phyloP scores from a whole-genome alignment of 1,140 invertebrate species.

The Andrena cerasifolii region DNA sequence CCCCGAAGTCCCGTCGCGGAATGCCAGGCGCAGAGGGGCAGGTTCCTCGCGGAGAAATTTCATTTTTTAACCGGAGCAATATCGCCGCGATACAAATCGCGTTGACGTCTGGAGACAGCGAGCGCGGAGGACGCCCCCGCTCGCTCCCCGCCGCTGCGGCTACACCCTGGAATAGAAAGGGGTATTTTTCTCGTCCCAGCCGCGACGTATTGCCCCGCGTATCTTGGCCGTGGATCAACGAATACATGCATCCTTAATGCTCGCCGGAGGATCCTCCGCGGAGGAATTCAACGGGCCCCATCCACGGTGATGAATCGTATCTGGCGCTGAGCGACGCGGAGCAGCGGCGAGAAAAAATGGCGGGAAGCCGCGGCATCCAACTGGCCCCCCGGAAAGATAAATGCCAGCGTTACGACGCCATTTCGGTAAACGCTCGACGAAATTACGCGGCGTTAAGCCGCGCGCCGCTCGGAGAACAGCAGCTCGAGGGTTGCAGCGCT shows the following conservation, averaged over 20 bases:
- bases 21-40: not conserved
- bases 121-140: not conserved
- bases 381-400: slow-evolving; percentile 9
- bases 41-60: not conserved
- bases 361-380: not conserved
- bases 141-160: not conserved
- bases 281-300: not conserved
- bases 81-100: slow-evolving; percentile 34
- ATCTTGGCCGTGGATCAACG: slow-evolving; percentile 75
- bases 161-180: slow-evolving; percentile 39
- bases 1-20: not conserved
- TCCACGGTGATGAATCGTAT: slow-evolving; percentile 50
- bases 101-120: slow-evolving; percentile 32
- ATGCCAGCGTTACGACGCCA: slow-evolving; percentile 3
- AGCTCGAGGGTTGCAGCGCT: too few relatives aligned
- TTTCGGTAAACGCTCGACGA: not conserved
- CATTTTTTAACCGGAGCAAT: slow-evolving; percentile 20
- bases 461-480: too few relatives aligned
- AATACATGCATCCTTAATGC: slow-evolving; percentile 76
- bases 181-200: slow-evolving; percentile 67
- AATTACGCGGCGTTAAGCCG: too few relatives aligned
- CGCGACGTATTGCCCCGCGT: slow-evolving; percentile 69
- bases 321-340: slow-evolving; percentile 40
- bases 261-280: slow-evolving; percentile 46
- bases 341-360: slow-evolving; percentile 38